These are phyloP conservation scores for Pharmacophagus antenor DNA, from an alignment of 2,888 invertebrate genomes.

Conservation along the genomic window DNA sequence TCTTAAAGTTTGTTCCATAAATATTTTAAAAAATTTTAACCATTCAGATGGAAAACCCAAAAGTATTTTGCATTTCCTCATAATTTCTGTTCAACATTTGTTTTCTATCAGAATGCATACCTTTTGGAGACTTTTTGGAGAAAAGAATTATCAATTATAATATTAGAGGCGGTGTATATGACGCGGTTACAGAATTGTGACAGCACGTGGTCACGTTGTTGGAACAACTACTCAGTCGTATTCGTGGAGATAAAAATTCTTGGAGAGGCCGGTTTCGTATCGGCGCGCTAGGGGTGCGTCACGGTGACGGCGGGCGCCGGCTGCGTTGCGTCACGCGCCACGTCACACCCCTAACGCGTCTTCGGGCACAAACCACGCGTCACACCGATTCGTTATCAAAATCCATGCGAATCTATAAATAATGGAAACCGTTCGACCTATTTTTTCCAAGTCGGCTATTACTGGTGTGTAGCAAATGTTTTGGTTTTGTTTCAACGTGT, in stretches of 20 bases:
- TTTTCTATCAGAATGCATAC: too few species aligned
- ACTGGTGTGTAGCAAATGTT: conserved; percentile 12
- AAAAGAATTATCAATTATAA: too few species aligned
- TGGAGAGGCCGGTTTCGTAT: neutral
- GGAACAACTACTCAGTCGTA: neutral
- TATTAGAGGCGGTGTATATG: neutral
- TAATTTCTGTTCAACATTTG: too few species aligned
- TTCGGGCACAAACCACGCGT: conserved; percentile 33
- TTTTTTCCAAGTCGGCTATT: conserved; percentile 17
- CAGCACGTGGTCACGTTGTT: neutral
- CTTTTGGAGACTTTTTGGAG: too few species aligned
- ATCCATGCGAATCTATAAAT: conserved; percentile 39
- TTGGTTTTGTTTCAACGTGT: conserved; percentile 4
- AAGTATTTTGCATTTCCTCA: too few species aligned
- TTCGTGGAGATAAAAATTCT: neutral
- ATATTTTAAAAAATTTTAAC: too few species aligned
- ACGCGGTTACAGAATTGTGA: neutral
- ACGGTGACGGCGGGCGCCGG: conserved; percentile 40
- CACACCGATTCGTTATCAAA: conserved; percentile 35
- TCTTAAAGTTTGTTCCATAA: too few species aligned
- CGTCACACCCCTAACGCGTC: conserved; percentile 42
- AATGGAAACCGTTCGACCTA: conserved; percentile 29
- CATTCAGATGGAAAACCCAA: too few species aligned
- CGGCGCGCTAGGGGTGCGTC: conserved; percentile 47
- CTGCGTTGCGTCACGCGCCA: conserved; percentile 44